Percentiles rank a stretch among this genome's conserved stretches.
These are phyloP conservation scores for Tachypleus tridentatus DNA, from an alignment of 1,140 invertebrate species.

Conservation along the genomic window DNA sequence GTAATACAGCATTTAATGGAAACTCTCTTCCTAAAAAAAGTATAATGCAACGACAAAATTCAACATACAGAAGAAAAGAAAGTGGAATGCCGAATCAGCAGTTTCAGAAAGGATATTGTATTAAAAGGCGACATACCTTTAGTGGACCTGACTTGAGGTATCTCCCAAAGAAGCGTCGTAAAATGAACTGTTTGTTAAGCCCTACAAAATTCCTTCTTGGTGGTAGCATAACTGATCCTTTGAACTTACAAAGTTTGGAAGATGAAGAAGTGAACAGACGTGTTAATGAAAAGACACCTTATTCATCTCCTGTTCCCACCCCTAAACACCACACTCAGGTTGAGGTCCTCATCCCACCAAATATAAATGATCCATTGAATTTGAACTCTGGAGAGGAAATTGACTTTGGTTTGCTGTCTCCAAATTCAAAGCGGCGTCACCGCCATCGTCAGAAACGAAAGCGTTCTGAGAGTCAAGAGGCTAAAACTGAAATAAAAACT, in stretches of 20 bases:
- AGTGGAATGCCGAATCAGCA: neutral
- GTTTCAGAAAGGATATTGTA: neutral
- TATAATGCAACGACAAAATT: neutral
- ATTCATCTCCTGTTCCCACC: conserved; percentile 75
- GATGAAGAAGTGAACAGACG: conserved; percentile 67
- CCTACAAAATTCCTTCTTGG: conserved; percentile 89
- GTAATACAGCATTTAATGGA: neutral
- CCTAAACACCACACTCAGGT: conserved; percentile 68
- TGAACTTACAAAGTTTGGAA: conserved; percentile 85
- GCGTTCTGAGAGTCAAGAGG: neutral
- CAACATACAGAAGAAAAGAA: neutral
- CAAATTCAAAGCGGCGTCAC: conserved; percentile 21
- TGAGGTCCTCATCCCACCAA: conserved; percentile 81
- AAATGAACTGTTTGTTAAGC: conserved; percentile 43
- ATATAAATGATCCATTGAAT: conserved; percentile 82
- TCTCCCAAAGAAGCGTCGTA: conserved; percentile 16
- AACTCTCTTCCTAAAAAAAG: neutral
- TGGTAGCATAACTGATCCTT: conserved; percentile 85
- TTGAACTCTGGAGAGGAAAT: conserved; percentile 60
- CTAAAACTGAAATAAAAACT: conserved; percentile 1
- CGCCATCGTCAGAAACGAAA: conserved; percentile 4
- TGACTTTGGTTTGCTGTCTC: conserved; percentile 54
- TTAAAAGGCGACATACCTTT: conserved; percentile 1
- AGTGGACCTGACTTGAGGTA: neutral
- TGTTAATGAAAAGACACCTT: conserved; percentile 72